Evolutionary conservation across 2,888 invertebrate genomes (phyloP), one percentile per base, ranked within the genome.

Genomic region (Eupithecia centaureata): DNA sequence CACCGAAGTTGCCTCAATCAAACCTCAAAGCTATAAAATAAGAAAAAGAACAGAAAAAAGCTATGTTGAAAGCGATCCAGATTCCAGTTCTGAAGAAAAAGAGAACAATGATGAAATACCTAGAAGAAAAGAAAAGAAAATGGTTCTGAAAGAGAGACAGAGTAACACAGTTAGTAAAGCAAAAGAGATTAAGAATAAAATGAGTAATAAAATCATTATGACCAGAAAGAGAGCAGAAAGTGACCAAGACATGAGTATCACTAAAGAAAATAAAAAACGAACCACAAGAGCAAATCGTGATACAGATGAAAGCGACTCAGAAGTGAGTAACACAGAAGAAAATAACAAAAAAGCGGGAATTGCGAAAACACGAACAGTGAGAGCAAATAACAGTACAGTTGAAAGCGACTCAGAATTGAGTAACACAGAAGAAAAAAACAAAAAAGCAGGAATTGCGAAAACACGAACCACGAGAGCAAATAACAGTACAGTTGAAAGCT

Each of bases 11-110:
- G 30, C 32, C 13, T 33, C 57, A 1, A 13, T 10, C 30, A 57
- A 57, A 28, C 15, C 32, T 27, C 13, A 30, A 32, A 57, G 57
- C 22, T 57, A 57, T 57, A 57, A 57, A 32, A 57, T 57, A 30
- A 57, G 56, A 57, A 57, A 57, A 13, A 18, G 12, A 13, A 22
- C 5, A 15, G 18, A 22, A 12, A 57, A 32, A 12, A 57, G 32
- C 1, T 57, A 13, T 22, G 13, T 33, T 10, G 13, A 33, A 5
- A 52, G 27, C 27, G 27, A 7, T 4, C 15, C 25, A 5, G 30
- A 28, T 32, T 10, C 30, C 5, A 57, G 57, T 18, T 57, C 32
- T 12, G 57, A 57, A 32, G 22, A 32, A 32, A 18, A 30, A 30
- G 57, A 57, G 5, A 22, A 30, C 30, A 56, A 30, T 30, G 15